Conservation (phyloP, 2,888 invertebrate species). For the Acleris laterana region DNA sequence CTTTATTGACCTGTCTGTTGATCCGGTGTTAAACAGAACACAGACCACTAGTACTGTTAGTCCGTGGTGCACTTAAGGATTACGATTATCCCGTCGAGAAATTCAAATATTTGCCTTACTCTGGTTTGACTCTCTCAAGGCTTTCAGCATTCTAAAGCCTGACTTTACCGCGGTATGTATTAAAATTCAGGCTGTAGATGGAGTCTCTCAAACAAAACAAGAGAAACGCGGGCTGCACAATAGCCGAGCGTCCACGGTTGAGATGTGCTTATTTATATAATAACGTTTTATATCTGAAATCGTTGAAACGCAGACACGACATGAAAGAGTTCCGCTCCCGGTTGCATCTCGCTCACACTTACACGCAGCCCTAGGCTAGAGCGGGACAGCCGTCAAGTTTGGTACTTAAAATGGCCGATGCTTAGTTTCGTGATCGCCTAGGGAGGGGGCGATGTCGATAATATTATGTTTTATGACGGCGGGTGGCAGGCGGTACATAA, state of each 20-base stretch:
- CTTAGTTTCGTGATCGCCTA: constrained; percentile 82
- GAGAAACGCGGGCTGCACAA: constrained; percentile 2
- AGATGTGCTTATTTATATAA: constrained; percentile 47
- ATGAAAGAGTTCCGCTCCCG: constrained; percentile 70
- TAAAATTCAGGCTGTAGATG: background rate
- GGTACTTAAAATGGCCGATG: constrained; percentile 79
- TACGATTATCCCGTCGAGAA: too few relatives aligned
- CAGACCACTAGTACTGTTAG: too few relatives aligned
- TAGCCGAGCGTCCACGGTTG: constrained; percentile 11
- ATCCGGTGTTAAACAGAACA: too few relatives aligned
- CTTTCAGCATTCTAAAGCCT: background rate
- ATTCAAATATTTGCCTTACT: background rate
- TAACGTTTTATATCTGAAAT: constrained; percentile 60
- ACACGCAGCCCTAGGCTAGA: constrained; percentile 46
- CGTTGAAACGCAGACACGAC: constrained; percentile 50
- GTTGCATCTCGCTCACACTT: constrained; percentile 52
- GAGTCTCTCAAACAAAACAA: background rate
- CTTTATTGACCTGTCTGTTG: too few relatives aligned
- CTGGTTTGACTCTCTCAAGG: too few relatives aligned
- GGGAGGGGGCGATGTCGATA: constrained; percentile 81
- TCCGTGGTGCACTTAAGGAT: too few relatives aligned
- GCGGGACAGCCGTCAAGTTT: constrained; percentile 65
- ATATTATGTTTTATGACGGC: constrained; percentile 80
- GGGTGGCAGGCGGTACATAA: constrained; percentile 71
- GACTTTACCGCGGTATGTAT: background rate